These are phyloP conservation scores for Anarsia innoxiella DNA, from an alignment of 2,888 invertebrate genomes.

Conservation along the genomic window DNA sequence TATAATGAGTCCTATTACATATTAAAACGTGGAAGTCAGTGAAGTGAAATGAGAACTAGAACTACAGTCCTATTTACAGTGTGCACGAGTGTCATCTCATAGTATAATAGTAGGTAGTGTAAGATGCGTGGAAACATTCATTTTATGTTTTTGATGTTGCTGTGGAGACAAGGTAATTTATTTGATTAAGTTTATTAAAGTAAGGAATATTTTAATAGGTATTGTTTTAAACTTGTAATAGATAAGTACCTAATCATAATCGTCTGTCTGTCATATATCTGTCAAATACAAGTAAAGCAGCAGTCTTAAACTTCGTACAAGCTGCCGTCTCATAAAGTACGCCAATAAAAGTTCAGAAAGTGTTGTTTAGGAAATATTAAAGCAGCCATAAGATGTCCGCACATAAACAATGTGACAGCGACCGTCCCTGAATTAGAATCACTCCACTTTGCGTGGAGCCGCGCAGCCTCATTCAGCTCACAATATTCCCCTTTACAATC, in stretches of 20 bases:
- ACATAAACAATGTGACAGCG: constrained; percentile 21
- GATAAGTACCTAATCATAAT: too few species aligned
- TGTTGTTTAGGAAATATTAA: constrained; percentile 12
- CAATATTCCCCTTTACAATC: constrained; percentile 22
- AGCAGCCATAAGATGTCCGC: constrained; percentile 14
- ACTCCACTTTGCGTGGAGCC: constrained; percentile 1
- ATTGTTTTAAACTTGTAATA: too few species aligned
- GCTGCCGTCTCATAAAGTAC: background rate
- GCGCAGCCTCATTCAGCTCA: constrained; percentile 1
- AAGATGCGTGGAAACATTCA: constrained; percentile 9
- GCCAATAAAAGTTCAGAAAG: constrained; percentile 9
- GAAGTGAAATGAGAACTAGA: constrained; percentile 12
- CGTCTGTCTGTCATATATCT: too few species aligned
- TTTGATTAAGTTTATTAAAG: background rate
- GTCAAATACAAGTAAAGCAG: too few species aligned
- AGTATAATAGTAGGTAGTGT: too few species aligned
- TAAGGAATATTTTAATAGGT: background rate
- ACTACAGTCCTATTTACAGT: too few species aligned
- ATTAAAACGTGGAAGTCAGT: too few species aligned
- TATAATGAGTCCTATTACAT: too few species aligned
- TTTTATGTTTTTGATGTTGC: background rate
- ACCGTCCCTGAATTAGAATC: constrained; percentile 19
- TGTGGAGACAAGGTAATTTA: constrained; percentile 6
- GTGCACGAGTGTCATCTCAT: too few species aligned
- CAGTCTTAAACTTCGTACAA: too few species aligned